A percentile compares a stretch with the other conserved stretches of the same genome.
These are phyloP conservation scores for Seison nebaliae DNA, from an alignment of 1,140 invertebrate genomes.

Conservation along the genomic window DNA sequence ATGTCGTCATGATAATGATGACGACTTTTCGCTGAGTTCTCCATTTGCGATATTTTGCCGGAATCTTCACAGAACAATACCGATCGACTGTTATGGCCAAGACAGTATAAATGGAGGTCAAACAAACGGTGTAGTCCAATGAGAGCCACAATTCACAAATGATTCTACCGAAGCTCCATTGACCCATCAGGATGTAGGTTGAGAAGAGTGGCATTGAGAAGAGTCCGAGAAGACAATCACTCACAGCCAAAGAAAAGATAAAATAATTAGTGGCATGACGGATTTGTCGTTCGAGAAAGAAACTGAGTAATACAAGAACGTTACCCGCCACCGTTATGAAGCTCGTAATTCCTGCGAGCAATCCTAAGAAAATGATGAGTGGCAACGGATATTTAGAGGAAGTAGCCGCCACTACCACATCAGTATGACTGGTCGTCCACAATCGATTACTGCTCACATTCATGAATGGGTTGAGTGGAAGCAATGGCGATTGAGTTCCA, in stretches of 20 bases:
- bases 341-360: conserved; percentile 30
- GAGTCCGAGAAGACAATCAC: conserved; percentile 79
- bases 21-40: conserved; percentile 73
- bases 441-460: too few species aligned
- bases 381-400: conserved; percentile 9
- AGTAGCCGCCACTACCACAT: too few species aligned
- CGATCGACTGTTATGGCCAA: conserved; percentile 89
- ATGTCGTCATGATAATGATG: conserved; percentile 52
- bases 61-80: conserved; percentile 94
- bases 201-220: conserved; percentile 70
- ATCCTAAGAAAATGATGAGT: conserved; percentile 4
- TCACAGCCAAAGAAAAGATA: conserved; percentile 84
- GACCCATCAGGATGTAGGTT: conserved; percentile 60
- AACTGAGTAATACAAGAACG: conserved; percentile 73
- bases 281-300: conserved; percentile 80
- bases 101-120: conserved; percentile 95
- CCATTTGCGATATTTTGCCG: conserved; percentile 84
- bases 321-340: conserved; percentile 76
- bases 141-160: conserved; percentile 94
- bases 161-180: conserved; percentile 80
- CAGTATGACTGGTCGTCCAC: too few species aligned
- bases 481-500: too few species aligned
- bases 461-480: too few species aligned
- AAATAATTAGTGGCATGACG: conserved; percentile 97
- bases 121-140: conserved; percentile 89